Evolutionary conservation across 2,797 vertebrate genomes (phyloP), one percentile per base, ranked within the genome.

Genomic region (Neostethus bicornis): DNA sequence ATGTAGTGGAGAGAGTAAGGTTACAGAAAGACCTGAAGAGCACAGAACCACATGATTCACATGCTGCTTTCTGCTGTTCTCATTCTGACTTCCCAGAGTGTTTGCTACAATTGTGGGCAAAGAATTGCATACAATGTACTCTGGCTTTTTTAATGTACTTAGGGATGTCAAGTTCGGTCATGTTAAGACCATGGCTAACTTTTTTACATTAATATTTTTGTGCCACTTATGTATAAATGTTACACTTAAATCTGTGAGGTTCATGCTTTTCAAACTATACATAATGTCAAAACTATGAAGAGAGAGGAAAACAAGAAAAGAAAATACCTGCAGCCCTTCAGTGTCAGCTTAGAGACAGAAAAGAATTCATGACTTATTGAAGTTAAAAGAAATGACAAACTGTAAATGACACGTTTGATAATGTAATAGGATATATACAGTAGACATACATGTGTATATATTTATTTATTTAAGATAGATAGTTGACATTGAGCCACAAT

Each of bases 271-370:
- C 31, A 53, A 54, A 52, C 25, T n/a, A 47, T 21, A 39, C 39
- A 63, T 46, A 20, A 41, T 32, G 26, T 12, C 34, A 11, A 21
- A 43, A 24, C 11, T 26, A 26, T 51, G 50, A 49, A 47, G 54
- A 2, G 44, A 14, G 51, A 16, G 3, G 3, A n/a, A 57, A 31
- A 17, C 26, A n/a, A 66, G 52, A 63, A 52, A 44, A 61, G 46
- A 66, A 47, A 45, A 41, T 84, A 86, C 85, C 83, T 90, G 74
- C 10, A 21, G 39, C 32, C 57, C 84, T 64, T 89, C 79, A 84
- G 8, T 81, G 87, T 57, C 70, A 77, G 85, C 87, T 90, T 84
- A 70, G 47, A 80, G 60, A 75, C 43, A 82, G 66, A 79, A 79
- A 77, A 70, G 21, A 66, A 41, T 1, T 48, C 34, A 72, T 29